Conservation (phyloP, 1,140 invertebrate species). For the Drosophila varians region DNA sequence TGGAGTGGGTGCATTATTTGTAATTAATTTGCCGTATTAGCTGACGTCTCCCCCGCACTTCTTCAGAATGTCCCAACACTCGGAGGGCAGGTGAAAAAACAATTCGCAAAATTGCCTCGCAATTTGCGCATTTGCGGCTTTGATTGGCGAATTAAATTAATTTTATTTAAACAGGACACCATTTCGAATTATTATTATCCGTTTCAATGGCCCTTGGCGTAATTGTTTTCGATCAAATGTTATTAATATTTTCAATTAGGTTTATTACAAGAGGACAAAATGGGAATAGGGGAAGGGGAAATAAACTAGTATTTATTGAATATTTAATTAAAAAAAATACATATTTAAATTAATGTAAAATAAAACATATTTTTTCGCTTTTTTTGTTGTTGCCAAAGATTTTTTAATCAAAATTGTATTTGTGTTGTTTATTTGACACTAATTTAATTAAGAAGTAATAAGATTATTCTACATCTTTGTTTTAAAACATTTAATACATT, state of each 20-base stretch:
- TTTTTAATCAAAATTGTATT: no score
- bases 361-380: no score
- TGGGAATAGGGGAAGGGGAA: no score
- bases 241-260: constrained; percentile 67
- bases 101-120: constrained; percentile 2
- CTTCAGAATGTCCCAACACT: neutral
- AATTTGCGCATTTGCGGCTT: constrained; percentile 73
- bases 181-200: constrained; percentile 59
- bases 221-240: constrained; percentile 66
- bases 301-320: no score
- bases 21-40: constrained; percentile 79
- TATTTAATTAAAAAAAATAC: no score
- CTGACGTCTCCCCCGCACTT: constrained; percentile 15
- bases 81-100: constrained; percentile 23
- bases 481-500: no score
- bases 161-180: constrained; percentile 55
- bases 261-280: constrained; percentile 2
- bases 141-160: constrained; percentile 72
- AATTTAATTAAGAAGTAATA: no score
- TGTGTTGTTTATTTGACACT: no score
- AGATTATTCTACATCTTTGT: no score
- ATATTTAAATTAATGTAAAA: no score
- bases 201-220: constrained; percentile 51
- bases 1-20: constrained; percentile 57
- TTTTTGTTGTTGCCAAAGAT: no score